phyloP scores from a whole-genome alignment of 2,888 invertebrate genomes.

The Timandra comae region DNA sequence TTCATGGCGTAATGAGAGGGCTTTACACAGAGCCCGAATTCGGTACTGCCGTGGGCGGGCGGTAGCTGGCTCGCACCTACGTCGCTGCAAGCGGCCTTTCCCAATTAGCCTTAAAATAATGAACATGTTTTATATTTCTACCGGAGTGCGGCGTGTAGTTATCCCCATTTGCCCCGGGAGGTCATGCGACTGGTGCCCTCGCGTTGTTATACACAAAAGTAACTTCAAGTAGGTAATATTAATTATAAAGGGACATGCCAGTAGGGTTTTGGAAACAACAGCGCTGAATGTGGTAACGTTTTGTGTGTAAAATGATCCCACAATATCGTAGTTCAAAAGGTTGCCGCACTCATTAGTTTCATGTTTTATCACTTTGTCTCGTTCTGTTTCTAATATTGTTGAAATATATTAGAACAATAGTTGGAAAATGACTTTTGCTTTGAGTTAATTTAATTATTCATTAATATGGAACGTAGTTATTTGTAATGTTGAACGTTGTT shows the following conservation, averaged over 20 bases:
- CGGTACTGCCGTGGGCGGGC: conserved; percentile 68
- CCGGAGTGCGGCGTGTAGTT: conserved; percentile 69
- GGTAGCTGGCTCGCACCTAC: conserved; percentile 58
- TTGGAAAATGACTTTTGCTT: too few species aligned
- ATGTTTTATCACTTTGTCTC: too few species aligned
- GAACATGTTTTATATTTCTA: conserved; percentile 77
- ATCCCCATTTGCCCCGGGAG: conserved; percentile 71
- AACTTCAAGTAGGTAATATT: conserved; percentile 47
- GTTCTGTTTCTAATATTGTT: too few species aligned
- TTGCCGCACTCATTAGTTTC: conserved; percentile 11
- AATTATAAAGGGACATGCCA: conserved; percentile 50
- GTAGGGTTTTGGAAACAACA: conserved; percentile 37
- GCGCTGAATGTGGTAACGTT: conserved; percentile 29
- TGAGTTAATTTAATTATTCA: too few species aligned
- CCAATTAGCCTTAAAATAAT: conserved; percentile 78
- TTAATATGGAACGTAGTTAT: too few species aligned
- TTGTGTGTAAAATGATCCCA: conserved; percentile 37
- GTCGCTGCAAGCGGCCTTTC: conserved; percentile 68
- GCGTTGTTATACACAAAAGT: conserved; percentile 47
- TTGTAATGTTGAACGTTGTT: too few species aligned
- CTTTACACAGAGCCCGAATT: conserved; percentile 57
- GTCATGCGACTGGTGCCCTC: conserved; percentile 60
- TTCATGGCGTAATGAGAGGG: conserved; percentile 58
- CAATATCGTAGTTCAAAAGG: conserved; percentile 32
- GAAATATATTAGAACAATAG: too few species aligned